A percentile compares a stretch with the other conserved stretches of the same genome.
Conservation (phyloP, 2,113 vertebrate species). For the Sigmodon hispidus region DNA sequence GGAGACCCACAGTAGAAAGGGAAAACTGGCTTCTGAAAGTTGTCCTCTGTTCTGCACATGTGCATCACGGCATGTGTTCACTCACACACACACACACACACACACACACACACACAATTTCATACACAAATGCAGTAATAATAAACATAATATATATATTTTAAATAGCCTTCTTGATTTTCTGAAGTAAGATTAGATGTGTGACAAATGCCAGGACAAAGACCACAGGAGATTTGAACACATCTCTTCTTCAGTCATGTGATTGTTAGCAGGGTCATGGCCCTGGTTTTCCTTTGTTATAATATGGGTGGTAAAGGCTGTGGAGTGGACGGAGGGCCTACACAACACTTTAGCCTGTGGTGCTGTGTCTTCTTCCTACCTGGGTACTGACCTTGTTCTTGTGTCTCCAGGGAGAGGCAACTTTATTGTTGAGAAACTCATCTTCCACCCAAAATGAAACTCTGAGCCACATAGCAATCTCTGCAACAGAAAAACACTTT, state of each 20-base stretch:
- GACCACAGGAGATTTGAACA: neutral
- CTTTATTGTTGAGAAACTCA: slow-evolving; percentile 50
- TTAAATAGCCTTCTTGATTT: neutral
- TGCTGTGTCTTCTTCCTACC: neutral
- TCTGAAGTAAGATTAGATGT: slow-evolving; percentile 6
- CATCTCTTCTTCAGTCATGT: neutral
- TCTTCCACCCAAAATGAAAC: slow-evolving; percentile 63
- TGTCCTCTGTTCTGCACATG: neutral
- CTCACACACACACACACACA: neutral
- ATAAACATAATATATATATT: neutral
- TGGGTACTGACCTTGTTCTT: neutral
- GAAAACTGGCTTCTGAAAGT: neutral
- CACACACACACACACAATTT: neutral
- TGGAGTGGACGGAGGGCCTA: no score
- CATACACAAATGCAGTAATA: neutral
- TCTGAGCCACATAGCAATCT: slow-evolving; percentile 67
- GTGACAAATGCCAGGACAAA: neutral
- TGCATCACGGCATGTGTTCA: neutral
- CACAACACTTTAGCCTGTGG: neutral
- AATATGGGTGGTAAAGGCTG: neutral
- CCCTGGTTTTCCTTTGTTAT: neutral
- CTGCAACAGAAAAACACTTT: slow-evolving; percentile 58
- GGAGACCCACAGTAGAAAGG: neutral
- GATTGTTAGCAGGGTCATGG: neutral
- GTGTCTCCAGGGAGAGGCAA: neutral